A percentile compares a stretch with the other conserved stretches of the same genome.
These are phyloP conservation scores for Syndactyla subalaris DNA, from an alignment of 2,797 vertebrate species.

Conservation along the genomic window DNA sequence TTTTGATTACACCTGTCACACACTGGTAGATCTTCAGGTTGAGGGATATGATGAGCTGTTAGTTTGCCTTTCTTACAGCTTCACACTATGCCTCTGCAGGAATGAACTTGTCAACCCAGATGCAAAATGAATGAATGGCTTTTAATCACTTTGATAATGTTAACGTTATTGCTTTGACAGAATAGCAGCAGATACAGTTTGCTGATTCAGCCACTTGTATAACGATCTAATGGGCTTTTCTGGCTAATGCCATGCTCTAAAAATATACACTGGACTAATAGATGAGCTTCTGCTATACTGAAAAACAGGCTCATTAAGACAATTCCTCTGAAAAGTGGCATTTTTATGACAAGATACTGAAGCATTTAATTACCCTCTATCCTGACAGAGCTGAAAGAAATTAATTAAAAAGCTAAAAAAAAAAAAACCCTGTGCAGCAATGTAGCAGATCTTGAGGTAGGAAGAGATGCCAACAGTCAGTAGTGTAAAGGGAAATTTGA, in stretches of 20 bases:
- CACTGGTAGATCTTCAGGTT: not conserved
- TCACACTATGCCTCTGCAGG: not conserved
- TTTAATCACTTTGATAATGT: constrained; percentile 69
- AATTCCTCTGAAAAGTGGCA: constrained; percentile 63
- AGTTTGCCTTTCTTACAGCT: constrained; percentile 26
- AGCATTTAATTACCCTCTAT: constrained; percentile 56
- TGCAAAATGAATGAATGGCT: constrained; percentile 56
- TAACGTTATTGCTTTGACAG: constrained; percentile 62
- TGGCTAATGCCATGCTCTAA: constrained; percentile 65
- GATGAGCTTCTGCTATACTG: constrained; percentile 40
- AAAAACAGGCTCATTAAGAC: constrained; percentile 64
- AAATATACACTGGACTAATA: constrained; percentile 68
- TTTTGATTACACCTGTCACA: constrained; percentile 59
- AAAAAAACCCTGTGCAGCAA: not conserved
- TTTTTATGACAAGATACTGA: constrained; percentile 59
- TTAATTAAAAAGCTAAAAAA: constrained; percentile 36
- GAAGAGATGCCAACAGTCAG: not conserved
- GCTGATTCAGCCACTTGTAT: constrained; percentile 73
- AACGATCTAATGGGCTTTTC: constrained; percentile 65
- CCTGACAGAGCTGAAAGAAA: constrained; percentile 54
- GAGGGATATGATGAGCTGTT: constrained; percentile 24
- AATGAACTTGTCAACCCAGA: constrained; percentile 63
- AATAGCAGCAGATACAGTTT: constrained; percentile 62
- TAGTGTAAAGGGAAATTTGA: not conserved
- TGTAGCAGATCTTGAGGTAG: not conserved